Conservation (phyloP, 2,797 vertebrate genomes). For the Enteromius treurensis region DNA sequence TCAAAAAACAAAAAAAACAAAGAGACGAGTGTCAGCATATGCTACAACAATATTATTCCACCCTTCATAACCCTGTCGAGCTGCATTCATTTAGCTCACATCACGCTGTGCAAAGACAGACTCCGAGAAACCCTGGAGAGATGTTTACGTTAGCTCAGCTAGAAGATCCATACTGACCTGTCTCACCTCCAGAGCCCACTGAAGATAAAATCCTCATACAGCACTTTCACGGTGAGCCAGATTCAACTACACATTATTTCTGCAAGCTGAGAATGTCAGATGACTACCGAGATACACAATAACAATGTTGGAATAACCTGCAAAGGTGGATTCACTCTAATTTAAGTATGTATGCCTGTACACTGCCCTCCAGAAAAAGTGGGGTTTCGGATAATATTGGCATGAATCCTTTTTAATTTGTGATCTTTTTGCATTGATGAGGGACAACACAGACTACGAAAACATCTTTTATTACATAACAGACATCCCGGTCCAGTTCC, state of each 20-base stretch:
- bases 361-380: no score
- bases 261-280: not conserved
- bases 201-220: constrained; percentile 21
- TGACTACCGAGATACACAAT: constrained; percentile 31
- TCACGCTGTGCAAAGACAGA: constrained; percentile 38
- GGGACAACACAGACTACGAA: no score
- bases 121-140: constrained; percentile 40
- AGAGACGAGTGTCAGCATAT: constrained; percentile 24
- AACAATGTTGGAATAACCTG: not conserved
- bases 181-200: constrained; percentile 29
- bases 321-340: not conserved
- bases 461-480: no score
- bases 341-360: no score
- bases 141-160: constrained; percentile 49
- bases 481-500: no score
- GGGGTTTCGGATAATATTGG: no score
- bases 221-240: constrained; percentile 41
- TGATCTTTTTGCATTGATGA: no score
- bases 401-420: no score
- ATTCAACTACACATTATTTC: not conserved
- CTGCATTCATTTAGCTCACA: not conserved
- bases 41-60: constrained; percentile 52
- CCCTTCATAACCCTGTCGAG: constrained; percentile 15
- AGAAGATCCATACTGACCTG: constrained; percentile 37
- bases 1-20: not conserved